A percentile compares a stretch with the other conserved stretches of the same genome.
Conservation (phyloP, 2,888 invertebrate species). For the Phaonia tiefii region DNA sequence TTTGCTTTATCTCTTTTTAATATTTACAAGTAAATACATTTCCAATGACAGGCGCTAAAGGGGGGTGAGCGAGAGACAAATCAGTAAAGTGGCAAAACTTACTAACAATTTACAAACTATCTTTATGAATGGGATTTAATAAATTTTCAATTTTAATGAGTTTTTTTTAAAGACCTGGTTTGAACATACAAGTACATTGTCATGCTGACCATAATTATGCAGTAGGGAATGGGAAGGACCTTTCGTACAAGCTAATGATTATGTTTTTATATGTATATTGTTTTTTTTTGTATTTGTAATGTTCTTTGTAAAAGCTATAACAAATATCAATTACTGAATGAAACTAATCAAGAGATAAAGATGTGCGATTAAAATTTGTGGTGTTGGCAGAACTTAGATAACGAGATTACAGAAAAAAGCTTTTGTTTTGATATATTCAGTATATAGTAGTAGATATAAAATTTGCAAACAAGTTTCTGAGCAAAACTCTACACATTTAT, state of each 20-base stretch:
- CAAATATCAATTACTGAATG: slow-evolving; percentile 13
- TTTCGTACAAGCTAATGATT: neutral
- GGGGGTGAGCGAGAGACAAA: neutral
- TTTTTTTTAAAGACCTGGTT: neutral
- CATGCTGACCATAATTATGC: neutral
- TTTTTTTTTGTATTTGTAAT: slow-evolving; percentile 2
- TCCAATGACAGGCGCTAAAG: neutral
- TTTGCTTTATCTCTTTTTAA: neutral
- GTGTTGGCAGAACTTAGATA: slow-evolving; percentile 8
- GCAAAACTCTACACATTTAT: no score
- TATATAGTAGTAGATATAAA: neutral
- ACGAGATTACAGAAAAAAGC: slow-evolving; percentile 2
- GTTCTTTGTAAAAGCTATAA: slow-evolving; percentile 45
- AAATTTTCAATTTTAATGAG: neutral
- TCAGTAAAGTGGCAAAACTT: neutral
- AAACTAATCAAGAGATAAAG: slow-evolving; percentile 1
- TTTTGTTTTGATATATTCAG: neutral
- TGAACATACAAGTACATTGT: neutral
- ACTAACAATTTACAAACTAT: neutral
- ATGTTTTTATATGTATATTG: neutral
- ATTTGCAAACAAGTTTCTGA: neutral
- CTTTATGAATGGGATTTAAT: neutral
- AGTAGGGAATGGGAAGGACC: neutral
- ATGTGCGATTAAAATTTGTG: slow-evolving; percentile 17
- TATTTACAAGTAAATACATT: slow-evolving; percentile 23